Conservation (phyloP, 2,888 invertebrate species). For the Myopa tessellatipennis region DNA sequence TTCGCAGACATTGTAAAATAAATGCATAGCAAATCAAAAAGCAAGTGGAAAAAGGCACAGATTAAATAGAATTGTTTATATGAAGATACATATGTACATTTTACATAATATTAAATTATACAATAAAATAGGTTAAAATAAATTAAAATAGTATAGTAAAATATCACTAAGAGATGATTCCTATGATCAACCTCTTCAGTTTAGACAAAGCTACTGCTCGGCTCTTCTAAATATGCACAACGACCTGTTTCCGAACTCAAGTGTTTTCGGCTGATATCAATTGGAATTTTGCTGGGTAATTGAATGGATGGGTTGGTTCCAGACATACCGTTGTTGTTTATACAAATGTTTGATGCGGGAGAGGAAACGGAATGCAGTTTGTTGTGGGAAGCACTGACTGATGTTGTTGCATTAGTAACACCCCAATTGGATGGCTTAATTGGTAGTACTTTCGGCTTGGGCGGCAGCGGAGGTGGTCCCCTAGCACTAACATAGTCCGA, state of each 20-base stretch:
- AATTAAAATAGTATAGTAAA: background rate
- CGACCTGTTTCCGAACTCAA: conserved; percentile 56
- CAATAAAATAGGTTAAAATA: background rate
- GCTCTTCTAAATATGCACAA: conserved; percentile 73
- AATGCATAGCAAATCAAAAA: no score
- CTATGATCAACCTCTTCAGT: background rate
- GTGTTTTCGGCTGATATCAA: conserved; percentile 58
- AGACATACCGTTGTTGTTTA: conserved; percentile 55
- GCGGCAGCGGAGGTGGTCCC: conserved; percentile 78
- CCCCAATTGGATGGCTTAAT: conserved; percentile 75
- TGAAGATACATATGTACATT: conserved; percentile 29
- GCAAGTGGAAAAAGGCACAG: no score
- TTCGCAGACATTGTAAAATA: no score
- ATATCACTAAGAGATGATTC: conserved; percentile 30
- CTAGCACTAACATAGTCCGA: conserved; percentile 47
- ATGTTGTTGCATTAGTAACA: conserved; percentile 36
- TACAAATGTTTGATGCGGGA: conserved; percentile 46
- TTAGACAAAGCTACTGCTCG: conserved; percentile 75
- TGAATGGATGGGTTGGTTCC: conserved; percentile 46
- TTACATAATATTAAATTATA: conserved; percentile 16
- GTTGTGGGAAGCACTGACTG: conserved; percentile 23
- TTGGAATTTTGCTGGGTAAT: conserved; percentile 53
- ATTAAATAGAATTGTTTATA: background rate
- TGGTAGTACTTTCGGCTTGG: conserved; percentile 79
- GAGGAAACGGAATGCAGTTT: conserved; percentile 41